A percentile compares a stretch with the other conserved stretches of the same genome.
Conservation (phyloP, 2,797 vertebrate species). For the Anisognathus igniventris region DNA sequence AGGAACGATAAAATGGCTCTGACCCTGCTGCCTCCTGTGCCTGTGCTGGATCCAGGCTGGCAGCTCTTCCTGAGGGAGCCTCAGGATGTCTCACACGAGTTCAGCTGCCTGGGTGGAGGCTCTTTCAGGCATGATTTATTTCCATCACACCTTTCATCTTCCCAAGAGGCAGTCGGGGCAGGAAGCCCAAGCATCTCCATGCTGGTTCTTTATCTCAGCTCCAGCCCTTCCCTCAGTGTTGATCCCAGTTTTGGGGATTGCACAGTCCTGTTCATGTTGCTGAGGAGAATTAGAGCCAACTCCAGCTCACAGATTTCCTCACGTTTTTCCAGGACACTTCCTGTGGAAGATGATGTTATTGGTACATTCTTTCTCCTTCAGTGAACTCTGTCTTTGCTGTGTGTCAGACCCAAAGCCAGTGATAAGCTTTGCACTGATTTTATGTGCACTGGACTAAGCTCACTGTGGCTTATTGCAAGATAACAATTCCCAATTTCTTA, state of each 20-base stretch:
- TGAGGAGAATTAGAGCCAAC: background rate
- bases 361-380: background rate
- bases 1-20: background rate
- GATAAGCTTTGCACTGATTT: background rate
- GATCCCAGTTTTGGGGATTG: background rate
- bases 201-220: background rate
- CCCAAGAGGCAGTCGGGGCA: background rate
- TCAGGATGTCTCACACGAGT: background rate
- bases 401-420: background rate
- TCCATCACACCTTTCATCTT: slow-evolving; percentile 16
- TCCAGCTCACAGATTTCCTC: background rate
- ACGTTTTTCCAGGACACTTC: background rate
- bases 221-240: background rate
- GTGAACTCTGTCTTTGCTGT: background rate
- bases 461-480: background rate
- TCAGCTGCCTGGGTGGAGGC: slow-evolving; percentile 7
- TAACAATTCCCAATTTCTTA: background rate
- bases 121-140: slow-evolving; percentile 5
- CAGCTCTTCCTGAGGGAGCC: slow-evolving; percentile 9
- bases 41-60: background rate
- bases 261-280: background rate
- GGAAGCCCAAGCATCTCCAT: background rate
- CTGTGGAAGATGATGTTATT: background rate
- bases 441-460: background rate
- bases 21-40: background rate